A percentile compares a stretch with the other conserved stretches of the same genome.
These are phyloP conservation scores for Hozukius guyotensis DNA, from an alignment of 2,797 vertebrate genomes.

Conservation along the genomic window DNA sequence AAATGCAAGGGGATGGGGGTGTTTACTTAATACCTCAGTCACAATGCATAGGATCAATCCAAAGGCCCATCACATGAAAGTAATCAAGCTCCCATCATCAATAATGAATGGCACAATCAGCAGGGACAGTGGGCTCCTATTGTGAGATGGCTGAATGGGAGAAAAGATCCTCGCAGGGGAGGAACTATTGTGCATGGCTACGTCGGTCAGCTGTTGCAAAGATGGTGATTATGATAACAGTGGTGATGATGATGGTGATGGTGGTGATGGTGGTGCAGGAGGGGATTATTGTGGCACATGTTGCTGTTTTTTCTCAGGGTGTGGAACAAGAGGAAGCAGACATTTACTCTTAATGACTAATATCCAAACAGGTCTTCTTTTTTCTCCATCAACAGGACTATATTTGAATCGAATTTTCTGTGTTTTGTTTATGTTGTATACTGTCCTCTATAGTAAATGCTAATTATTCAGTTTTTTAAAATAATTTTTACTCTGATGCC, in stretches of 20 bases:
- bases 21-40: constrained; percentile 71
- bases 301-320: background rate
- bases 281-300: background rate
- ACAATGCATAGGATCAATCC: constrained; percentile 68
- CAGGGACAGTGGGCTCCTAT: constrained; percentile 57
- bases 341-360: background rate
- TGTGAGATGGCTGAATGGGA: constrained; percentile 68
- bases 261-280: background rate
- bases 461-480: background rate
- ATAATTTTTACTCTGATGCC: background rate
- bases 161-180: constrained; percentile 20
- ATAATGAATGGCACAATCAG: constrained; percentile 80
- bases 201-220: constrained; percentile 49
- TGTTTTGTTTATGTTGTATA: background rate
- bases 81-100: constrained; percentile 79
- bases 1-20: constrained; percentile 68
- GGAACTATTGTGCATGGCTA: constrained; percentile 39
- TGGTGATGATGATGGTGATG: background rate
- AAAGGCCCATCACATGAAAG: constrained; percentile 64
- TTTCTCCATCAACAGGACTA: background rate
- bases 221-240: constrained; percentile 37
- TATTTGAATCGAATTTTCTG: background rate
- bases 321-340: constrained; percentile 1
- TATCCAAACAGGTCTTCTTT: background rate
- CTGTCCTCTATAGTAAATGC: background rate